Evolutionary conservation across 2,888 invertebrate genomes (phyloP).

Genomic region (Agrotis puta): DNA sequence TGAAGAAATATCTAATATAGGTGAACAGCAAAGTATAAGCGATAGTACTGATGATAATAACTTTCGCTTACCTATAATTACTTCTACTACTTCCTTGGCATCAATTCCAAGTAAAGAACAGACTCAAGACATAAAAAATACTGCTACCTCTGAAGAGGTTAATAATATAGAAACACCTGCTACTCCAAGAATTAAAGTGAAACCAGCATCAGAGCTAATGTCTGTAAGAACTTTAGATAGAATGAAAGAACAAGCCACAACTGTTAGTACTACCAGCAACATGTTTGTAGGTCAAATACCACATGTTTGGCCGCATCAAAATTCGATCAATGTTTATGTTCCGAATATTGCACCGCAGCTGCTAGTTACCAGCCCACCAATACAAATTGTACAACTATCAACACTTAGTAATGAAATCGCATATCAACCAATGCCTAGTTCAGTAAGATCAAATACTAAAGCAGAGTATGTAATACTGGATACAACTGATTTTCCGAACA

Average conservation of each 20-base stretch:
- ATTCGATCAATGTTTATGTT: conserved; percentile 24
- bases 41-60: conserved; percentile 39
- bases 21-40: not conserved
- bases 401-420: conserved; percentile 5
- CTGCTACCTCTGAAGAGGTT: not conserved
- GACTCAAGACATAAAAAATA: conserved; percentile 21
- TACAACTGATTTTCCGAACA: conserved; percentile 81
- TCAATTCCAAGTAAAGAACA: conserved; percentile 40
- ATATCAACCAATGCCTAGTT: conserved; percentile 25
- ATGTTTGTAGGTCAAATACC: conserved; percentile 25
- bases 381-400: conserved; percentile 39
- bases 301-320: conserved; percentile 40
- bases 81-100: conserved; percentile 80
- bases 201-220: conserved; percentile 83
- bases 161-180: conserved; percentile 28
- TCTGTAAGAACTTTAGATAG: conserved; percentile 70
- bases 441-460: conserved; percentile 12
- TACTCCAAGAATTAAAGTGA: conserved; percentile 84
- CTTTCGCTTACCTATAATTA: conserved; percentile 79
- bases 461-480: conserved; percentile 71
- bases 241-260: conserved; percentile 50
- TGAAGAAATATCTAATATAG: no score
- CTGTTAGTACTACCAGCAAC: conserved; percentile 14
- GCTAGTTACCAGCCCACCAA: conserved; percentile 13
- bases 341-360: conserved; percentile 33